phyloP scores from a whole-genome alignment of 2,797 vertebrate genomes.

The Podarcis siculus region DNA sequence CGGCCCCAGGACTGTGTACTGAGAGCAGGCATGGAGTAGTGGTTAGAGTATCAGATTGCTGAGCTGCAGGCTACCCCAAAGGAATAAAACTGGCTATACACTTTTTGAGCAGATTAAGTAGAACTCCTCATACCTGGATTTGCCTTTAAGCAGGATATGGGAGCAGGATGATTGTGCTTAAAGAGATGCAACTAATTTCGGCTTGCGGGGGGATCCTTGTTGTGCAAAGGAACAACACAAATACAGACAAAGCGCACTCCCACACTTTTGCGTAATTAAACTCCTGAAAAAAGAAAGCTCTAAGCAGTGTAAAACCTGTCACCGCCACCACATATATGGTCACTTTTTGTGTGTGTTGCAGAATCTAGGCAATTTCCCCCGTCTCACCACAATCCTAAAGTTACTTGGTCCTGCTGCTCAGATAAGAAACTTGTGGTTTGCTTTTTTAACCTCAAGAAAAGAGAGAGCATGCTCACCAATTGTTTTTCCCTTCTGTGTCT shows the following conservation, averaged over 20 bases:
- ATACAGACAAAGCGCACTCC: background rate
- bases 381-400: constrained; percentile 17
- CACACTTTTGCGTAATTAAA: background rate
- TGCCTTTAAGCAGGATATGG: constrained; percentile 29
- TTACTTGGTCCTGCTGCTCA: constrained; percentile 28
- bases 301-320: background rate
- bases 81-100: constrained; percentile 21
- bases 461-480: background rate
- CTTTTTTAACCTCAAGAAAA: constrained; percentile 11
- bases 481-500: background rate
- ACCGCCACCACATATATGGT: accelerated
- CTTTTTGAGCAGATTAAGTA: constrained; percentile 12
- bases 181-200: background rate
- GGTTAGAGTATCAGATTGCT: background rate
- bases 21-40: constrained; percentile 7
- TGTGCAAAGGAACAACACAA: constrained; percentile 18
- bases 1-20: background rate
- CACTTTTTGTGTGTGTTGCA: constrained; percentile 19
- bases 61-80: background rate
- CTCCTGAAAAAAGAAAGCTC: background rate
- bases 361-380: constrained; percentile 26
- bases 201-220: background rate
- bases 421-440: background rate
- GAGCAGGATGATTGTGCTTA: constrained; percentile 20
- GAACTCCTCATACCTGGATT: constrained; percentile 25